Evolutionary conservation across 2,113 vertebrate genomes (phyloP).

Genomic region (Galeopterus variegatus): DNA sequence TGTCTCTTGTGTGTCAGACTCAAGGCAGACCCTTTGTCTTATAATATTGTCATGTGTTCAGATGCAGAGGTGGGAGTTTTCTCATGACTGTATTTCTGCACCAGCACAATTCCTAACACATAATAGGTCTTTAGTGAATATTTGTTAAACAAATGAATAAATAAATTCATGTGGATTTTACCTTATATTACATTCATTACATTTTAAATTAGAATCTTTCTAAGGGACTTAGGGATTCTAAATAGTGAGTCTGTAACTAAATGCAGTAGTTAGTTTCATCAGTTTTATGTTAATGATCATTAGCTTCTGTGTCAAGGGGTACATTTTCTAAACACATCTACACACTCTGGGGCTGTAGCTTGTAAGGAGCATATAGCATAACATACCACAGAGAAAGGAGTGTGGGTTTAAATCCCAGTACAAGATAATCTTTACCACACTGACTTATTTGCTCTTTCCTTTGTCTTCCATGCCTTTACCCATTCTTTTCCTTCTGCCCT

Average conservation of each 20-base stretch:
- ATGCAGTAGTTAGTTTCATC: neutral
- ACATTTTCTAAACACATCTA: neutral
- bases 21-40: neutral
- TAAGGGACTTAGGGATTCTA: neutral
- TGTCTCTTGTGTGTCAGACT: neutral
- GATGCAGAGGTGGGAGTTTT: neutral
- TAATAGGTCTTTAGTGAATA: neutral
- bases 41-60: neutral
- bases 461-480: neutral
- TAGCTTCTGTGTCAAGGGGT: neutral
- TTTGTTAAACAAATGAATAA: neutral
- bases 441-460: neutral
- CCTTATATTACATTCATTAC: neutral
- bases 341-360: neutral
- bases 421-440: neutral
- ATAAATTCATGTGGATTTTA: neutral
- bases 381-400: neutral
- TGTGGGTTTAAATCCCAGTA: neutral
- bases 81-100: neutral
- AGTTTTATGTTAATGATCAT: neutral
- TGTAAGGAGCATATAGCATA: neutral
- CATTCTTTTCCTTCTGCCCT: neutral
- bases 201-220: neutral
- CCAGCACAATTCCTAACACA: neutral
- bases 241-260: conserved; percentile 2